Base-by-base conservation (phyloP, 2,113 vertebrate species). In the Engystomops pustulosus region DNA sequence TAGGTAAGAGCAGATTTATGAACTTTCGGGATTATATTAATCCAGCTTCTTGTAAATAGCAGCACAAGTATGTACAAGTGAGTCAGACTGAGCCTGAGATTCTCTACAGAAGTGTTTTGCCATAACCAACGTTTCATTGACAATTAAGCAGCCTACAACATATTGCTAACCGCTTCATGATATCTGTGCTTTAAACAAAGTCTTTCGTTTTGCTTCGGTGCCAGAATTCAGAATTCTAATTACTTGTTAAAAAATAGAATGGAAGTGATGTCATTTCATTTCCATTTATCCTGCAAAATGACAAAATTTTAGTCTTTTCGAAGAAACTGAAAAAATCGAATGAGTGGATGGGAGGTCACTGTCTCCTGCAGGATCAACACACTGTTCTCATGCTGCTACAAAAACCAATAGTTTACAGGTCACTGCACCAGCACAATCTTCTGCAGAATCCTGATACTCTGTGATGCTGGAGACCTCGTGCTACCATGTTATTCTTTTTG, bases 161-260 rank as follows among this genome's bases (percentile, higher is more conserved):
- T 76, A 53, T 53, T 76, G 72, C 47, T 53, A 76, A 76, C 55
- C 32, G 10, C 32, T 55, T 77, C 49, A 58, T 74, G 71, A 74
- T 77, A 55, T 55, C 74, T 77, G 49, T 32, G 30, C 27, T 55
- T 77, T 38, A 58, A 77, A 77, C 32, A 77, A 55, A 77, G 30
- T 55, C 49, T 77, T 77, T 77, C 10, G 2, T 58, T 77, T 18
- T 8, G 10, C 9, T 36, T 38, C 25, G 20, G 18, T 34, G 49
- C 30, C 74, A 77, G 74, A 77, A 77, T 58, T 36, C 25, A 49
- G 55, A 18, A 71, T 44, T 45, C 14, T 6, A 41, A 23, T 18
- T 70, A n/a, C 36, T 11, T 41, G 36, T 14, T 70, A 70, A 41
- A 70, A 41, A n/a, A n/a, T n/a, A n/a, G n/a, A n/a, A 70, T 44